phyloP scores from a whole-genome alignment of 2,113 vertebrate genomes.

The Ondatra zibethicus region DNA sequence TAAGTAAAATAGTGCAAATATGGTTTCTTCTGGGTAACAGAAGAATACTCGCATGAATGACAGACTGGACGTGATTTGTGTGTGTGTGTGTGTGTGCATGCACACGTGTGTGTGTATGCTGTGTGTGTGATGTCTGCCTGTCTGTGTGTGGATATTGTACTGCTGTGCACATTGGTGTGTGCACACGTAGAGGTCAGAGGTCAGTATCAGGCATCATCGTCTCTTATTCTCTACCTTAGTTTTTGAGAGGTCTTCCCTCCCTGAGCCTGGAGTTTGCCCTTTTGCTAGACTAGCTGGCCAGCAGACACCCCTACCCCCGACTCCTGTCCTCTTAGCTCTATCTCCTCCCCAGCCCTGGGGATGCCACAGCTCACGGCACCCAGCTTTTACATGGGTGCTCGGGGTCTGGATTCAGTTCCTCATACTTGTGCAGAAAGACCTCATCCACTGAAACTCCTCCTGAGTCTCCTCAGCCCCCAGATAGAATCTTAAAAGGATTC shows the following conservation, averaged over 20 bases:
- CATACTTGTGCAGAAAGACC: not conserved
- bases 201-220: too few species aligned
- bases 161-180: not conserved
- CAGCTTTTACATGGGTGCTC: not conserved
- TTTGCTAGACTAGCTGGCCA: not conserved
- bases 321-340: not conserved
- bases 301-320: not conserved
- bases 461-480: not conserved
- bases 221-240: not conserved
- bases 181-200: too few species aligned
- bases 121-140: not conserved
- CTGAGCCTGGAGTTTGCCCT: not conserved
- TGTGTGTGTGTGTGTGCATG: not conserved
- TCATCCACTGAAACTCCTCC: not conserved
- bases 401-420: not conserved
- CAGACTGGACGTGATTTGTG: not conserved
- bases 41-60: not conserved
- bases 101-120: too few species aligned
- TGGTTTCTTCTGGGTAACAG: not conserved
- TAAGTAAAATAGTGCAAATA: not conserved
- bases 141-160: not conserved
- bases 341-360: not conserved
- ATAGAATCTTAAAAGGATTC: not conserved
- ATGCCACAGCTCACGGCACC: not conserved
- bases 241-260: not conserved